These are phyloP conservation scores for Timema podura DNA, from an alignment of 2,888 invertebrate species.

Conservation along the genomic window DNA sequence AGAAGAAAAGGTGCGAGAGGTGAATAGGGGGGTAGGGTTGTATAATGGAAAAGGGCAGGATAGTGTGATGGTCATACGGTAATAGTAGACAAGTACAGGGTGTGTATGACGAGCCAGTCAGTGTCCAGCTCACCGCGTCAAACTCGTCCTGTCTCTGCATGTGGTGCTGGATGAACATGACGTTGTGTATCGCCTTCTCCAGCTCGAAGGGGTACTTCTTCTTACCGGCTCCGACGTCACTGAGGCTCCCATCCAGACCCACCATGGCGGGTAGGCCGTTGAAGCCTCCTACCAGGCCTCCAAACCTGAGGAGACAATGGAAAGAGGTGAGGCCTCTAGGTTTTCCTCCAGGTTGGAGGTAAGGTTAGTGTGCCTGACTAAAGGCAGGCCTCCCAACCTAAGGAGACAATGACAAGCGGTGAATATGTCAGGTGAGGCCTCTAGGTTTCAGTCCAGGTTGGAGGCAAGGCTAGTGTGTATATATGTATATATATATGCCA, in stretches of 20 bases:
- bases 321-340: too few relatives aligned
- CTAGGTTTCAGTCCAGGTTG: too few relatives aligned
- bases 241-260: constrained; percentile 77
- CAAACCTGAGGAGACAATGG: neutral
- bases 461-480: too few relatives aligned
- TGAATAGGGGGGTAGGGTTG: too few relatives aligned
- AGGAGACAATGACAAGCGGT: neutral
- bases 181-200: constrained; percentile 90
- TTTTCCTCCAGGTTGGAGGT: neutral
- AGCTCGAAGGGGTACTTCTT: constrained; percentile 83
- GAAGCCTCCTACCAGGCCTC: constrained; percentile 60
- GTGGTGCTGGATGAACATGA: constrained; percentile 93
- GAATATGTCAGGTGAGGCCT: neutral
- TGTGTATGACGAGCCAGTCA: neutral
- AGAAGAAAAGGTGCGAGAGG: too few relatives aligned
- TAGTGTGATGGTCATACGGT: too few relatives aligned
- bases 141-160: constrained; percentile 93
- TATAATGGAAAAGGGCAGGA: too few relatives aligned
- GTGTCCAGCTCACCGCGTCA: constrained; percentile 68
- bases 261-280: constrained; percentile 80
- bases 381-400: neutral
- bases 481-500: too few relatives aligned
- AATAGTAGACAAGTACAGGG: too few relatives aligned
- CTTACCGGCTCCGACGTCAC: constrained; percentile 73
- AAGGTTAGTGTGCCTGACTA: neutral